A percentile compares a stretch with the other conserved stretches of the same genome.
These are phyloP conservation scores for Glossophaga mutica DNA, from an alignment of 2,797 vertebrate species.

Conservation along the genomic window DNA sequence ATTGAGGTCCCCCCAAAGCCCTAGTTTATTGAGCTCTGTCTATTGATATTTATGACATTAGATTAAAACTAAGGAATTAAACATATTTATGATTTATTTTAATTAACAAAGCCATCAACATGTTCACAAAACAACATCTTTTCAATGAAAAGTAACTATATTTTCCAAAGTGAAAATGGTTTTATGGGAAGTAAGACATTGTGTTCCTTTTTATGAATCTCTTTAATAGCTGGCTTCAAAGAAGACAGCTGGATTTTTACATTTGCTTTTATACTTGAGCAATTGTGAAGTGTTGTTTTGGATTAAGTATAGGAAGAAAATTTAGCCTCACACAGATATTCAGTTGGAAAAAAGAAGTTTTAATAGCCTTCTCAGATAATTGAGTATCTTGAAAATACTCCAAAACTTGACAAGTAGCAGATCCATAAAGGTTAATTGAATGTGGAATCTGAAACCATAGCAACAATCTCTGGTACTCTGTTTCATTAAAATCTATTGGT, in stretches of 20 bases:
- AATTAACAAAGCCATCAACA: neutral
- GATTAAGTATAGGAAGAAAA: neutral
- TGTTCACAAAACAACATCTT: neutral
- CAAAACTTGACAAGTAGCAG: neutral
- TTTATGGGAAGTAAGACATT: neutral
- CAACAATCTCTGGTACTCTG: neutral
- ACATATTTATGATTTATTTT: neutral
- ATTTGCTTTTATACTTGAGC: neutral
- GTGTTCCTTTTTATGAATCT: conserved; percentile 1
- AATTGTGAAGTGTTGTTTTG: conserved; percentile 24
- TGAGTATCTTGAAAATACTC: conserved; percentile 21
- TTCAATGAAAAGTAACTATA: neutral
- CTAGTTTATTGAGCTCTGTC: neutral
- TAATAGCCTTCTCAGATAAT: conserved; percentile 34
- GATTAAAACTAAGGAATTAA: neutral
- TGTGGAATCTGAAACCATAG: neutral
- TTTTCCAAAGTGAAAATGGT: neutral
- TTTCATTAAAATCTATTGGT: neutral
- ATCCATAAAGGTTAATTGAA: conserved; percentile 42
- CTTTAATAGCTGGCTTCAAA: neutral
- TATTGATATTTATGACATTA: neutral
- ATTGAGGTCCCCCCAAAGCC: neutral
- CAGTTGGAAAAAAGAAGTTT: conserved; percentile 19
- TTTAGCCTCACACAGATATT: neutral
- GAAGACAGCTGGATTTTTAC: neutral